Evolutionary conservation across 2,113 vertebrate genomes (phyloP).

Genomic region (Tapirus terrestris): DNA sequence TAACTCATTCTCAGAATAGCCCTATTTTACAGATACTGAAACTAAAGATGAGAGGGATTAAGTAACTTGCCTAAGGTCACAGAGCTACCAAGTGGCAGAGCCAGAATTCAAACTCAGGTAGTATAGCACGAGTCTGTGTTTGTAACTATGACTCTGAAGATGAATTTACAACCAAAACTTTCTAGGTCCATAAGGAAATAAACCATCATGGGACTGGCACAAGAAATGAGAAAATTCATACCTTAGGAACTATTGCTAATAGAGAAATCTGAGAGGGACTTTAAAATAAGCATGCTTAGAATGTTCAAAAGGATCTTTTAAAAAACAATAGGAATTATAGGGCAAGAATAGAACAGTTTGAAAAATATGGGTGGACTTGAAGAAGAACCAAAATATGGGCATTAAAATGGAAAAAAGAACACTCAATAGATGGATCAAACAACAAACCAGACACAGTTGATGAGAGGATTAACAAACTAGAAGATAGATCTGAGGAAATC

Average conservation of each 20-base stretch:
- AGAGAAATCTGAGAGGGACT: slow-evolving; percentile 6
- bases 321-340: not conserved
- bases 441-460: not conserved
- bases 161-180: not conserved
- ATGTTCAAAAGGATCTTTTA: not conserved
- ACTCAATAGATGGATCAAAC: not conserved
- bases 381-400: not conserved
- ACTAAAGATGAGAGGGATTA: slow-evolving; percentile 14
- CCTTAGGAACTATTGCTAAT: not conserved
- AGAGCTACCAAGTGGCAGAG: not conserved
- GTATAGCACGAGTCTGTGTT: not conserved
- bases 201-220: not conserved
- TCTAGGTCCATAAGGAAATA: slow-evolving; percentile 12
- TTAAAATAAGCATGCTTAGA: slow-evolving; percentile 25
- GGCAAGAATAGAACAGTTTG: not conserved
- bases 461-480: not conserved
- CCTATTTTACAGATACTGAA: slow-evolving; percentile 22
- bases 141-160: slow-evolving; percentile 19
- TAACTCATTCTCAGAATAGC: slow-evolving; percentile 20
- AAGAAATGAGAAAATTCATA: not conserved
- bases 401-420: not conserved
- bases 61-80: not conserved
- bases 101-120: slow-evolving; percentile 19
- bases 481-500: not conserved
- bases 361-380: not conserved